A percentile compares a stretch with the other conserved stretches of the same genome.
Conservation (phyloP, 2,797 vertebrate genomes). For the Chelidonichthys spinosus region DNA sequence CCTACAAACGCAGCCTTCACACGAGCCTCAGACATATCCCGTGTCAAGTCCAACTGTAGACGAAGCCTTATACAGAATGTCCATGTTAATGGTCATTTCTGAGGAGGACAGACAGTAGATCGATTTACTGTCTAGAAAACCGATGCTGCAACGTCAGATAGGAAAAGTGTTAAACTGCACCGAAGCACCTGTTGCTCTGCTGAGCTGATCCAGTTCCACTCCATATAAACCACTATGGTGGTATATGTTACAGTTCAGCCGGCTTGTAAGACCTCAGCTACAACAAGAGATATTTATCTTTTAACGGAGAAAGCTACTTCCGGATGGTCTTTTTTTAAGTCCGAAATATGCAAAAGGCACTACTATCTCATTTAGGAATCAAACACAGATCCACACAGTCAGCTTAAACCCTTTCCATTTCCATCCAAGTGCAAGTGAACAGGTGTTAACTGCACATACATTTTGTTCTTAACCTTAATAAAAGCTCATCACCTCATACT, state of each 20-base stretch:
- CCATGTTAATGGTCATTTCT: conserved; percentile 20
- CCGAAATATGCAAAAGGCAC: background rate
- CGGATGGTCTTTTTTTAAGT: background rate
- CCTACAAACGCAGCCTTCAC: conserved; percentile 43
- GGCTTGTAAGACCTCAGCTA: background rate
- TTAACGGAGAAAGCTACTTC: background rate
- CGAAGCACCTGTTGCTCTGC: conserved; percentile 40
- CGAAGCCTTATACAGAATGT: conserved; percentile 19
- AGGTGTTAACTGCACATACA: background rate
- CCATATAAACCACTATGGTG: conserved; percentile 3
- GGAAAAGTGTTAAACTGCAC: conserved; percentile 2
- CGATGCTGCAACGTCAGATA: conserved; percentile 11
- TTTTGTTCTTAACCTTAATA: background rate
- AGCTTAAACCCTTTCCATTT: background rate
- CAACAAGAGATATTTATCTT: conserved; percentile 9
- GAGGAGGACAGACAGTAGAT: background rate
- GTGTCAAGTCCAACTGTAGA: conserved; percentile 19
- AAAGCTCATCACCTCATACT: background rate
- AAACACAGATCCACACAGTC: background rate
- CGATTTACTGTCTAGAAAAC: conserved; percentile 6
- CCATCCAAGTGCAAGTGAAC: background rate
- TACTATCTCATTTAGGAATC: background rate
- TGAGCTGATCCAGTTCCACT: conserved; percentile 17
- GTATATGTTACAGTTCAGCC: conserved; percentile 6
- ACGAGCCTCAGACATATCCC: conserved; percentile 21